These are phyloP conservation scores for Hydrotaea diabolus DNA, from an alignment of 2,888 invertebrate species.

Conservation along the genomic window DNA sequence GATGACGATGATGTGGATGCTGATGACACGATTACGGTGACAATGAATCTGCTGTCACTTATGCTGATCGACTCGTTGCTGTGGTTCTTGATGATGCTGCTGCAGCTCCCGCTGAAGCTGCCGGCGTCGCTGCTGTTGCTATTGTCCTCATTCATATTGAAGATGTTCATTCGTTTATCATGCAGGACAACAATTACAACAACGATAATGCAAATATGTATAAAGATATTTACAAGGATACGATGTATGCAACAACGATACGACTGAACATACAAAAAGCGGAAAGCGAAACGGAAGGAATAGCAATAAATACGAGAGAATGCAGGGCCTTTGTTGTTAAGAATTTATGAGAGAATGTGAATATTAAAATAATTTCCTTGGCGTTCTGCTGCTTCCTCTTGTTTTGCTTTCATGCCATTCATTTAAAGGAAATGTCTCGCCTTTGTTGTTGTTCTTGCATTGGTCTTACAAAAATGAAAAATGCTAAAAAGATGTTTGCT, in stretches of 20 bases:
- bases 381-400: background rate
- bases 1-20: conserved; percentile 13
- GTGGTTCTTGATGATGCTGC: background rate
- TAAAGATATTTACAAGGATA: background rate
- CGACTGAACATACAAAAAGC: background rate
- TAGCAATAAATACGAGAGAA: background rate
- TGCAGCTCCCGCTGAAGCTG: background rate
- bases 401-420: background rate
- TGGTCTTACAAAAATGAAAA: background rate
- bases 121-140: background rate
- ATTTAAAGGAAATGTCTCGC: background rate
- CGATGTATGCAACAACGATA: background rate
- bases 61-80: background rate
- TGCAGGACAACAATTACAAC: background rate
- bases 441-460: background rate
- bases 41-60: conserved; percentile 15
- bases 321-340: conserved; percentile 3
- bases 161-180: conserved; percentile 4
- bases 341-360: conserved; percentile 24
- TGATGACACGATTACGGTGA: conserved; percentile 14
- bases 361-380: conserved; percentile 32
- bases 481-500: background rate
- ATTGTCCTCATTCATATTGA: conserved; percentile 15
- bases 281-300: conserved; percentile 8
- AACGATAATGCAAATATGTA: background rate